Evolutionary conservation across 2,888 invertebrate species (phyloP).

Genomic region (Meiosimyza decipiens): DNA sequence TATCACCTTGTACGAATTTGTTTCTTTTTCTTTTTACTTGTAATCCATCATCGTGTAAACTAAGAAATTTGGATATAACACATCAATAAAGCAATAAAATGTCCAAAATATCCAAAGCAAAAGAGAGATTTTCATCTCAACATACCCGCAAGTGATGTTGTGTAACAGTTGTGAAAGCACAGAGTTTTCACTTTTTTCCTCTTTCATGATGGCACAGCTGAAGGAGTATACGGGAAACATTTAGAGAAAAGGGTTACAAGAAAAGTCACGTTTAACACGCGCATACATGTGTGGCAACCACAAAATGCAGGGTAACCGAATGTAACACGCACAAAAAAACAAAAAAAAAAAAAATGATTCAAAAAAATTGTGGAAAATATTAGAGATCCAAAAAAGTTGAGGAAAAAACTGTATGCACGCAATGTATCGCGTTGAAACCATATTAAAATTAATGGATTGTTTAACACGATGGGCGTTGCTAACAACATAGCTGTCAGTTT

Average conservation of each 20-base stretch:
- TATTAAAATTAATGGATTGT: constrained; percentile 47
- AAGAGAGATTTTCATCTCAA: not conserved
- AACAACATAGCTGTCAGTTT: constrained; percentile 39
- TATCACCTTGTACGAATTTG: constrained; percentile 28
- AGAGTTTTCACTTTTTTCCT: not conserved
- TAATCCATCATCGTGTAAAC: constrained; percentile 21
- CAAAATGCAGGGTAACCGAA: constrained; percentile 15
- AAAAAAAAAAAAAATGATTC: constrained; percentile 2
- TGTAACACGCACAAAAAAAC: not conserved
- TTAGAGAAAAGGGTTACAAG: constrained; percentile 23
- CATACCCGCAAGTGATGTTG: constrained; percentile 5
- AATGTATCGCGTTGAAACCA: constrained; percentile 40
- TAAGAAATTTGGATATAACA: constrained; percentile 42
- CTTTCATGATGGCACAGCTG: too few relatives aligned
- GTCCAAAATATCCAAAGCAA: constrained; percentile 44
- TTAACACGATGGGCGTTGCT: constrained; percentile 50
- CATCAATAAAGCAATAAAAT: constrained; percentile 49
- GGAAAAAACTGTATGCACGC: constrained; percentile 26
- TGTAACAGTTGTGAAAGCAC: constrained; percentile 11
- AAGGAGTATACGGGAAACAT: not conserved
- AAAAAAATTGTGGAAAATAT: not conserved
- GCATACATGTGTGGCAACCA: constrained; percentile 23
- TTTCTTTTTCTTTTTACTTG: not conserved
- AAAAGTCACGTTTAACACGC: constrained; percentile 34
- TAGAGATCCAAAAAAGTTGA: not conserved